Evolutionary conservation across 92 coral and sea anemone species (phyloP).

Genomic region (Phenganax subtilis): DNA sequence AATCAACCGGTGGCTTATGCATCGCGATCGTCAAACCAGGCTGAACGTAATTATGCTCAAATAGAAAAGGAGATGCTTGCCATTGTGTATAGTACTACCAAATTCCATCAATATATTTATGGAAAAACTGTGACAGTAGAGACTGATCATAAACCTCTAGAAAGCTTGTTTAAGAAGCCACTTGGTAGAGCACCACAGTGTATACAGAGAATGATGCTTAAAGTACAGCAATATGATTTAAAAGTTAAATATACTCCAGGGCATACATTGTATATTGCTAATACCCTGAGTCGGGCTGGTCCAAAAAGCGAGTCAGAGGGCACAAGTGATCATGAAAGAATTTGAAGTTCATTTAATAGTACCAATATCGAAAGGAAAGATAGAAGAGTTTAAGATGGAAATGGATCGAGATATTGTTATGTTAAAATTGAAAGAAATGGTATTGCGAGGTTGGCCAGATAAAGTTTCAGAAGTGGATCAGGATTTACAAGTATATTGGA

Average conservation of each 20-base stretch:
- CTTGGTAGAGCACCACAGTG: not conserved
- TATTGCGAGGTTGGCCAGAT: conserved; percentile 17
- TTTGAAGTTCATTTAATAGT: conserved; percentile 26
- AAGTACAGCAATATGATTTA: conserved; percentile 30
- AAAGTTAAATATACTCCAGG: conserved; percentile 13
- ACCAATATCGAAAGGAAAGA: conserved; percentile 17
- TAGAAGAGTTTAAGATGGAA: conserved; percentile 20
- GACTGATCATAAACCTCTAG: conserved; percentile 33
- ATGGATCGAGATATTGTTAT: conserved; percentile 3
- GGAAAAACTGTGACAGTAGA: conserved; percentile 34
- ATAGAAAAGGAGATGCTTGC: conserved; percentile 44
- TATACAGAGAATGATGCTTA: conserved; percentile 21
- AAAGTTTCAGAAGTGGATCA: conserved; percentile 13
- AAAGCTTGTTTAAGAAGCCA: conserved; percentile 2
- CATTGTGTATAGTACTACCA: conserved; percentile 31
- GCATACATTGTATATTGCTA: not conserved
- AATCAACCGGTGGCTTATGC: conserved; percentile 41
- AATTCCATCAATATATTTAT: conserved; percentile 41
- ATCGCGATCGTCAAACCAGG: conserved; percentile 24
- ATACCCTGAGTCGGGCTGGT: conserved; percentile 18
- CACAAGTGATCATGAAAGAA: not conserved
- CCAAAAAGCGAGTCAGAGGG: not conserved
- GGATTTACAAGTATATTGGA: conserved; percentile 15
- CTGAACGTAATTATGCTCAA: conserved; percentile 43
- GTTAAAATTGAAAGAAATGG: conserved; percentile 4